phyloP scores from a whole-genome alignment of 2,113 vertebrate genomes.

The Romanogobio albipinnatus region DNA sequence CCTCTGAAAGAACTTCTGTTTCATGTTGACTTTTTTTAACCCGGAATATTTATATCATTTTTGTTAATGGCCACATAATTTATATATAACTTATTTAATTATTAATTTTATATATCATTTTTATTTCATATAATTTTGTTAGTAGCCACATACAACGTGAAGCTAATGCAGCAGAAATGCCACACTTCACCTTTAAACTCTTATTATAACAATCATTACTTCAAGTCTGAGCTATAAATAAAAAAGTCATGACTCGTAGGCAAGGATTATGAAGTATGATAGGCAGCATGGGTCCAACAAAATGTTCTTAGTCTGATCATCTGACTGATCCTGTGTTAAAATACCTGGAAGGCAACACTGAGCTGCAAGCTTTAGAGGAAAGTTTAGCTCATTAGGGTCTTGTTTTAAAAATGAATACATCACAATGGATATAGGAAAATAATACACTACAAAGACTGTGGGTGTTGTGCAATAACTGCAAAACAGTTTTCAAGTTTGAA shows the following conservation, averaged over 20 bases:
- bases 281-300: slow-evolving; percentile 1
- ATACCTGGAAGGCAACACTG: not conserved
- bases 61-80: not conserved
- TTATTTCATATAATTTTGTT: not conserved
- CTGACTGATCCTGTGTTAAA: slow-evolving; percentile 12
- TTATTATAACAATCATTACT: not conserved
- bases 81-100: too few relatives aligned
- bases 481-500: slow-evolving; percentile 29
- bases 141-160: not conserved
- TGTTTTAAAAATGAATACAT: not conserved
- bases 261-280: slow-evolving; percentile 15
- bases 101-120: too few relatives aligned
- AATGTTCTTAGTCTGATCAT: slow-evolving; percentile 30
- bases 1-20: too few relatives aligned
- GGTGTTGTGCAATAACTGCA: not conserved
- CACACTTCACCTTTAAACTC: not conserved
- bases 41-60: not conserved
- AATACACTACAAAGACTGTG: not conserved
- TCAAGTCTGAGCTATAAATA: slow-evolving; percentile 8
- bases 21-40: not conserved
- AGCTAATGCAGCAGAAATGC: not conserved
- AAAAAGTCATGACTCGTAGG: not conserved
- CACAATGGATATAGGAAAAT: not conserved
- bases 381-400: not conserved
- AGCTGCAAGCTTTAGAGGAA: not conserved